A percentile compares a stretch with the other conserved stretches of the same genome.
Evolutionary conservation across 2,888 invertebrate species (phyloP).

Genomic region (Colletes collaris): DNA sequence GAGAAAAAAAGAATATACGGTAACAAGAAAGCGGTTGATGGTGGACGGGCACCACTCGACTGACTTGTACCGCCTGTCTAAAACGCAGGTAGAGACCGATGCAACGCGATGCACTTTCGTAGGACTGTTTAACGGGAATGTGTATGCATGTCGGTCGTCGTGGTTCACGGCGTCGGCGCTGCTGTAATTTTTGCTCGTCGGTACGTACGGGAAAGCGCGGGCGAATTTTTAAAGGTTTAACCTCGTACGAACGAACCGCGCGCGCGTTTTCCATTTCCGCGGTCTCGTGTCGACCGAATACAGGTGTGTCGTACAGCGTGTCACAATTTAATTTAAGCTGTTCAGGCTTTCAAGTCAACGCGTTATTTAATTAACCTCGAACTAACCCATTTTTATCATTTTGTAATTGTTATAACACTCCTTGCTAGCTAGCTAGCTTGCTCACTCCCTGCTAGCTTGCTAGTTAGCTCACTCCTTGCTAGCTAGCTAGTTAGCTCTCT

Average conservation of each 20-base stretch:
- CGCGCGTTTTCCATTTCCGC: too few relatives aligned
- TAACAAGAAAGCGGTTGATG: slow-evolving; percentile 21
- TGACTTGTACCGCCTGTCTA: slow-evolving; percentile 7
- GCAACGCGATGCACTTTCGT: slow-evolving; percentile 46
- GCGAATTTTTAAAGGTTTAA: slow-evolving; percentile 40
- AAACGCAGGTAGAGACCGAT: slow-evolving; percentile 30
- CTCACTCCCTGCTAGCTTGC: too few relatives aligned
- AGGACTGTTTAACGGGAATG: slow-evolving; percentile 51
- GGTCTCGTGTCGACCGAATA: too few relatives aligned
- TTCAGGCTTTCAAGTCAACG: too few relatives aligned
- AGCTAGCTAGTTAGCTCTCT: too few relatives aligned
- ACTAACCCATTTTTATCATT: too few relatives aligned
- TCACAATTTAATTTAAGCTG: too few relatives aligned
- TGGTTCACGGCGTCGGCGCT: slow-evolving; percentile 34
- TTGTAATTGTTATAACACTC: too few relatives aligned
- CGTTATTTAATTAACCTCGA: too few relatives aligned
- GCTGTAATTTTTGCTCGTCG: slow-evolving; percentile 36
- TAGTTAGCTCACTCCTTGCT: too few relatives aligned
- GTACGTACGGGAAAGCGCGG: slow-evolving; percentile 26
- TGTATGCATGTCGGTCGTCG: slow-evolving; percentile 43
- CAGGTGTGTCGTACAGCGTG: too few relatives aligned
- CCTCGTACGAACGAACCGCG: neutral
- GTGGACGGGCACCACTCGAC: slow-evolving; percentile 30
- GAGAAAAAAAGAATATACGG: neutral
- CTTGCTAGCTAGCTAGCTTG: too few relatives aligned